Base-by-base conservation (phyloP, 2,888 invertebrate genomes). In the Pollenia griseotomentosa region DNA sequence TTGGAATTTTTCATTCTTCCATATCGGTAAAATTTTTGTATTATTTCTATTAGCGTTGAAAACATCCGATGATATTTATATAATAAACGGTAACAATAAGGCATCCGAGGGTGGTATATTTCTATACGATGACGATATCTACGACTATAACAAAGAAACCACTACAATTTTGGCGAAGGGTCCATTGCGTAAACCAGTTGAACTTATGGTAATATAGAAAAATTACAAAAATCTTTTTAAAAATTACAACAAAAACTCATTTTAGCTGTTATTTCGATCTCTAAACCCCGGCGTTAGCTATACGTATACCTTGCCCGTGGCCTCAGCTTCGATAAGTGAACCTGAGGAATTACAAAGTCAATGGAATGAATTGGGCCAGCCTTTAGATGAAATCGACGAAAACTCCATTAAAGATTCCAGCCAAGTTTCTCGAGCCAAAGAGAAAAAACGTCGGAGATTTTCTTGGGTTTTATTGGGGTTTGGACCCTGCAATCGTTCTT, bases 231-330 rank as follows among this genome's bases (percentile, higher is more conserved):
- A 48, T 12, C 8, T 71, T 7, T 11, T 10, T 42, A 3, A 48
- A 33, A 55, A 51, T 0, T 40, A 2, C 48, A 8, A 55, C 9
- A 44, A 33, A 40, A 40, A 23, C 33, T 33, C 5, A 33, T 68
- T 82, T 2, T 93, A 97, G 97, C 95, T 98, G 88, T 94, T 97
- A 75, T 96, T 96, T 90, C 96, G 96, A 90, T 96, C 97, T 93
- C 95, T 96, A 89, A 98, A 97, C 94, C 96, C 96, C 59, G 97
- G 97, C 12, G 96, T 98, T 90, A 96, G 97, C 93, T 98, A 98
- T 94, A 97, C 97, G 91, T 98, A 97, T 92, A 95, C 96, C 88
- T 94, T 98, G 85, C 97, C 97, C 61, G 93, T 96, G 86, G 94
- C 95, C 88, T 90, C 92, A 10, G 88, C 90, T 10, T 85, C 90